These are phyloP conservation scores for Anticlea derivata DNA, from an alignment of 2,888 invertebrate genomes.

Conservation along the genomic window DNA sequence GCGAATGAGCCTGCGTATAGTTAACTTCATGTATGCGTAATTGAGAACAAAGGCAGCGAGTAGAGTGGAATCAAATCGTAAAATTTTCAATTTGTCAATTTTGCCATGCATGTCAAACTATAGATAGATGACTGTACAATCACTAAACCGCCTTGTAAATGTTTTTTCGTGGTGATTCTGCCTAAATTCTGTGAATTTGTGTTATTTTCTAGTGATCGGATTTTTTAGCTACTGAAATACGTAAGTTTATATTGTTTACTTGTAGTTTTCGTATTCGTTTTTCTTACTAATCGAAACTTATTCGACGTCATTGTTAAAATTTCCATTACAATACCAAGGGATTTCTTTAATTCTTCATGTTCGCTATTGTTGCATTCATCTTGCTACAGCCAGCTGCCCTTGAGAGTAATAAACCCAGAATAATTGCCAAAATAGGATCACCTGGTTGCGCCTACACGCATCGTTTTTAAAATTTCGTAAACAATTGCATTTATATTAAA, in stretches of 20 bases:
- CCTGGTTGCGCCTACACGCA: neutral
- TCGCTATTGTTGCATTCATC: neutral
- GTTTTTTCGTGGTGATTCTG: conserved; percentile 26
- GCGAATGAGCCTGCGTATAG: neutral
- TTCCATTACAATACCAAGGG: conserved; percentile 62
- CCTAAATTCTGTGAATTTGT: conserved; percentile 21
- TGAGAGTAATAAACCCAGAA: neutral
- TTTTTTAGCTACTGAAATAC: conserved; percentile 31
- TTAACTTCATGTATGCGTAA: conserved; percentile 30
- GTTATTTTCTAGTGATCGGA: conserved; percentile 27
- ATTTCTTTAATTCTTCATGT: conserved; percentile 32
- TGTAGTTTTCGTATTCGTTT: conserved; percentile 14
- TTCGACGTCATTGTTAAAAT: conserved; percentile 76
- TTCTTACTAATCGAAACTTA: conserved; percentile 34
- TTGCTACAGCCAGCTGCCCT: neutral
- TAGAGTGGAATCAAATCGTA: too few species aligned
- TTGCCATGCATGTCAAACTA: conserved; percentile 62
- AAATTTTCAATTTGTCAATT: conserved; percentile 57
- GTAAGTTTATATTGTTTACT: conserved; percentile 25
- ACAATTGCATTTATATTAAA: neutral
- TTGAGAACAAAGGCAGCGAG: conserved; percentile 45
- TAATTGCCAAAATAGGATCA: conserved; percentile 2
- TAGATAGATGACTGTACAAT: conserved; percentile 78
- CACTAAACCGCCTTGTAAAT: conserved; percentile 61
- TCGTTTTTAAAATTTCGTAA: conserved; percentile 3